Conservation (phyloP, 2,888 invertebrate genomes). For the Brachyptera risi region DNA sequence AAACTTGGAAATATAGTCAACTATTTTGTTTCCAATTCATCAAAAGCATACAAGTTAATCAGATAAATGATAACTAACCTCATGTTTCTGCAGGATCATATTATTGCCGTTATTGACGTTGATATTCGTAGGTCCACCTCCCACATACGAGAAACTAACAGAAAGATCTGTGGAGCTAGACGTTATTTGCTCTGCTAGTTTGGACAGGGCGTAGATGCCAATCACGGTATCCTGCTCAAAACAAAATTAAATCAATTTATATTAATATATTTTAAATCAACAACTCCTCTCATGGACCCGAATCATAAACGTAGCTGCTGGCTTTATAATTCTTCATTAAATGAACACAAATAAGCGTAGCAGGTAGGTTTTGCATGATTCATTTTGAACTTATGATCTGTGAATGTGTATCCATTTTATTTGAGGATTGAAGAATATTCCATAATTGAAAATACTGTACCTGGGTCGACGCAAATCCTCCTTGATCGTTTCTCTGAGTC, state of each 20-base stretch:
- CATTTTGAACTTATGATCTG: too few species aligned
- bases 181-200: slow-evolving; percentile 58
- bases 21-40: too few species aligned
- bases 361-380: too few species aligned
- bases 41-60: too few species aligned
- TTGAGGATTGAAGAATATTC: too few species aligned
- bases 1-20: too few species aligned
- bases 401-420: too few species aligned
- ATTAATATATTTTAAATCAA: too few species aligned
- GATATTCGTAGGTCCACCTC: slow-evolving; percentile 46
- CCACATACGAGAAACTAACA: slow-evolving; percentile 50
- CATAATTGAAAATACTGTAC: slow-evolving; percentile 40
- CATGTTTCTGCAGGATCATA: slow-evolving; percentile 75
- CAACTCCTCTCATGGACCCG: too few species aligned
- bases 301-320: not conserved
- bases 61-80: slow-evolving; percentile 59
- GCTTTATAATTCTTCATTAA: not conserved
- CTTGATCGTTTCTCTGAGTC: slow-evolving; percentile 62
- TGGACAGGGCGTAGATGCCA: slow-evolving; percentile 65
- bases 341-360: too few species aligned
- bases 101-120: slow-evolving; percentile 72
- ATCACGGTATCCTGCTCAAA: slow-evolving; percentile 64
- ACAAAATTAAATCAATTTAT: not conserved
- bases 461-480: slow-evolving; percentile 69
- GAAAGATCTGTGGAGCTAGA: slow-evolving; percentile 49